These are phyloP conservation scores for Chamaea fasciata DNA, from an alignment of 2,113 vertebrate species.

Conservation along the genomic window DNA sequence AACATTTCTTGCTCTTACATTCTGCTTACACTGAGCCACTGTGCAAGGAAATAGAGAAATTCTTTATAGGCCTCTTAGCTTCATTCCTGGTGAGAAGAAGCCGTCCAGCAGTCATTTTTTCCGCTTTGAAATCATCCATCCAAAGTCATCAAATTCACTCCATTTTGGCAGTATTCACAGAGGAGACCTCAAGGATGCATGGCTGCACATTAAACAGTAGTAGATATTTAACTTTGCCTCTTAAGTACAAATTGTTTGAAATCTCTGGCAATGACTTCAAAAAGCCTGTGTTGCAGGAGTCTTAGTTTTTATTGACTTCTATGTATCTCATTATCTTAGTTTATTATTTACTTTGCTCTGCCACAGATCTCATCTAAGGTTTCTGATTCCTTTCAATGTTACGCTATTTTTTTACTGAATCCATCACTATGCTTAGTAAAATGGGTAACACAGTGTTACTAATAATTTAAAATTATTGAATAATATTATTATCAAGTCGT, in stretches of 20 bases:
- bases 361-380: neutral
- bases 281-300: neutral
- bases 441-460: neutral
- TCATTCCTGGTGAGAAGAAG: neutral
- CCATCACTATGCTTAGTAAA: neutral
- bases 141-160: neutral
- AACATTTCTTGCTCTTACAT: neutral
- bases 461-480: neutral
- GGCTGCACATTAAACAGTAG: neutral
- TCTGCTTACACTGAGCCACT: neutral
- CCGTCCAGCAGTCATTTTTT: neutral
- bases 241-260: neutral
- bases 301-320: conserved; percentile 21
- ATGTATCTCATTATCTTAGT: conserved; percentile 6
- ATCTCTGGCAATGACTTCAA: neutral
- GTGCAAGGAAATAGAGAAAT: neutral
- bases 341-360: conserved; percentile 29
- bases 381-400: neutral
- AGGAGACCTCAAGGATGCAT: neutral
- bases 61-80: neutral
- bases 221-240: conserved; percentile 13
- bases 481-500: neutral
- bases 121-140: neutral
- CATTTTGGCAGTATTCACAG: neutral
- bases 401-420: neutral